Conservation (phyloP, 2,797 vertebrate species). For the Glossophaga mutica region DNA sequence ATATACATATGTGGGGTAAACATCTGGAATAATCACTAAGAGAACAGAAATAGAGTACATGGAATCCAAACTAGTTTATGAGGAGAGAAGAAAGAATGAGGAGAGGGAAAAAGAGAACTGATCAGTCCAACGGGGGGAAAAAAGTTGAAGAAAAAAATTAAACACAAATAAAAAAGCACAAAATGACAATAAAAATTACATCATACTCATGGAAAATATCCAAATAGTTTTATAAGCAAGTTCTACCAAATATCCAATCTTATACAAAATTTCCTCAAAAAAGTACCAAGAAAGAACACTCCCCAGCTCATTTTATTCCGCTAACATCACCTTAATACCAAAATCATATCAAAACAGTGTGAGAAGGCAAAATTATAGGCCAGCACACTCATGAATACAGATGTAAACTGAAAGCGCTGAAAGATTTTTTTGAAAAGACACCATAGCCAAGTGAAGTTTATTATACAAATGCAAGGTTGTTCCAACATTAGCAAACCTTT, state of each 20-base stretch:
- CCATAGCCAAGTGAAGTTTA: not conserved
- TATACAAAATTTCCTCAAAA: not conserved
- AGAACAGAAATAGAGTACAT: not conserved
- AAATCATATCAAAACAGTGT: not conserved
- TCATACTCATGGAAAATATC: not conserved
- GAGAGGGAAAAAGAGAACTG: not conserved
- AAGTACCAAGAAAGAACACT: not conserved
- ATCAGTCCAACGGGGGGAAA: not conserved
- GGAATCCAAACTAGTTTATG: not conserved
- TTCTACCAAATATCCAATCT: not conserved
- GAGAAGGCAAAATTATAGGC: not conserved
- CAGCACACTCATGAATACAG: not conserved
- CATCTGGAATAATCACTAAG: not conserved
- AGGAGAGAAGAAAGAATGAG: not conserved
- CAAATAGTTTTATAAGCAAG: not conserved
- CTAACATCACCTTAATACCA: not conserved
- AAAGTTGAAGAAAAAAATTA: not conserved
- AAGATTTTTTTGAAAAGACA: not conserved
- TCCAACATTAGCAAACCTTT: conserved; percentile 17
- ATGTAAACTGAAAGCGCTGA: not conserved
- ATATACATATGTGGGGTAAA: not conserved
- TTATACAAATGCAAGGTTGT: not conserved
- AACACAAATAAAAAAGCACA: not conserved
- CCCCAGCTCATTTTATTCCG: not conserved
- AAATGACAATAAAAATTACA: conserved; percentile 14